These are phyloP conservation scores for Cantharis rufa DNA, from an alignment of 2,888 invertebrate genomes.

Conservation along the genomic window DNA sequence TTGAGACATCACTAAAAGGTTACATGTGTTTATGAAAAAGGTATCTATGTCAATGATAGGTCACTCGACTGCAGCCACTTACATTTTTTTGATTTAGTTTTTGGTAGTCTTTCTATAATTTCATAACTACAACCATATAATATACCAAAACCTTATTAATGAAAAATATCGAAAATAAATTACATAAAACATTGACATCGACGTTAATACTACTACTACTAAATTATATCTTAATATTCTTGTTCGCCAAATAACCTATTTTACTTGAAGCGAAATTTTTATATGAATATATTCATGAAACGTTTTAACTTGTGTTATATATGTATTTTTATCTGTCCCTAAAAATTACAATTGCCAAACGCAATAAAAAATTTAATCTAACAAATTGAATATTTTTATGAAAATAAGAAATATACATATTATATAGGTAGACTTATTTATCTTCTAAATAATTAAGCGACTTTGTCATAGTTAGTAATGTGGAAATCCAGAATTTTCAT, in stretches of 20 bases:
- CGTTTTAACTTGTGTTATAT: neutral
- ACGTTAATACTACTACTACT: neutral
- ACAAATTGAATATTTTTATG: neutral
- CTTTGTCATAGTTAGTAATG: neutral
- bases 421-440: neutral
- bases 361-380: conserved; percentile 5
- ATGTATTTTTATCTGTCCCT: neutral
- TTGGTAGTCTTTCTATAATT: too few species aligned
- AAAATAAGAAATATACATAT: neutral
- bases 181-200: neutral
- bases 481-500: neutral
- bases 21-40: too few species aligned
- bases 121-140: too few species aligned
- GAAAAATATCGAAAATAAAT: neutral
- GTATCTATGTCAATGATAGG: too few species aligned
- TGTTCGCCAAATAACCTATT: neutral
- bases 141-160: neutral
- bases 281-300: neutral
- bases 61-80: too few species aligned
- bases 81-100: too few species aligned
- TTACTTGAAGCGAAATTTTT: neutral
- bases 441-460: neutral
- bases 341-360: neutral
- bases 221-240: neutral
- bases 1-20: too few species aligned